Conservation (phyloP, 1,140 invertebrate species). For the Bombus confusus region DNA sequence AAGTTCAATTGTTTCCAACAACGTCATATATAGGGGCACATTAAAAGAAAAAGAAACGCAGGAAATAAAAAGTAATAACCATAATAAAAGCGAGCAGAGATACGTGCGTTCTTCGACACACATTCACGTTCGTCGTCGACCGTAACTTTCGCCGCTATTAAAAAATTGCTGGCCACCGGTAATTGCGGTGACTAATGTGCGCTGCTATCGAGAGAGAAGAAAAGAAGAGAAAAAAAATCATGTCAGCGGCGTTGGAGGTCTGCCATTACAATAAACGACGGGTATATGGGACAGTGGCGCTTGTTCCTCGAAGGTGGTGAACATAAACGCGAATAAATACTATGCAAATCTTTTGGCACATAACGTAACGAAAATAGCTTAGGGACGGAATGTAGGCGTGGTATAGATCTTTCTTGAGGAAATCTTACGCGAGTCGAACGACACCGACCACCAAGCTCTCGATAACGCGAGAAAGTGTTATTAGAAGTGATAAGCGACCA, state of each 20-base stretch:
- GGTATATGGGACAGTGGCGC: slow-evolving; percentile 15
- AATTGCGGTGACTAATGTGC: slow-evolving; percentile 44
- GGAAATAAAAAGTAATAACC: slow-evolving; percentile 35
- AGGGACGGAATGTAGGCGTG: slow-evolving; percentile 57
- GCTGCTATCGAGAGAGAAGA: not conserved
- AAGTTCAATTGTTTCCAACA: not conserved
- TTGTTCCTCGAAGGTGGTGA: slow-evolving; percentile 20
- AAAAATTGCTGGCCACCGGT: slow-evolving; percentile 33
- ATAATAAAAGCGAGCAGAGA: slow-evolving; percentile 23
- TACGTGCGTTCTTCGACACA: not conserved
- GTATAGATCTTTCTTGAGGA: slow-evolving; percentile 27
- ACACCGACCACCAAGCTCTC: not conserved
- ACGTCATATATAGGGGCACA: not conserved
- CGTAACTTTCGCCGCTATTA: slow-evolving; percentile 51
- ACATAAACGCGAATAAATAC: slow-evolving; percentile 33
- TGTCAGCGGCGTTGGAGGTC: slow-evolving; percentile 19
- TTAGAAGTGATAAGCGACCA: slow-evolving; percentile 67
- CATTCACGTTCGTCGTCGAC: not conserved
- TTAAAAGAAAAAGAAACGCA: not conserved
- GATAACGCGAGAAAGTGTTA: slow-evolving; percentile 69
- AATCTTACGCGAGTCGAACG: slow-evolving; percentile 2
- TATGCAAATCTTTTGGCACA: slow-evolving; percentile 66
- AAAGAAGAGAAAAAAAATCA: slow-evolving; percentile 4
- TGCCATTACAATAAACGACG: slow-evolving; percentile 39
- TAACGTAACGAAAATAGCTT: slow-evolving; percentile 66